These are phyloP conservation scores for Semaprochilodus insignis DNA, from an alignment of 2,797 vertebrate species.

Conservation along the genomic window DNA sequence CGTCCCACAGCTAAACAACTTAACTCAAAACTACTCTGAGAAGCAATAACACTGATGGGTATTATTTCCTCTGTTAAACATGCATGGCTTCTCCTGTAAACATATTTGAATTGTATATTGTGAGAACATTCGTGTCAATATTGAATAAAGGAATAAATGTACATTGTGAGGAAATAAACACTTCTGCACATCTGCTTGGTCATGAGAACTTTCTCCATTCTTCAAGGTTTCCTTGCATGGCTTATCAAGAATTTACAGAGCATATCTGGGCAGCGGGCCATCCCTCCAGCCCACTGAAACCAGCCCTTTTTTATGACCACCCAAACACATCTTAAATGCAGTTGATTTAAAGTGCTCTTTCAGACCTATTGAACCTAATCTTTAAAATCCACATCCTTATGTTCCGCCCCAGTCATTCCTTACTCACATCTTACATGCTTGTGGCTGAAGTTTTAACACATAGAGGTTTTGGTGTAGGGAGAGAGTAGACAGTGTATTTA, in stretches of 20 bases:
- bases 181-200: conserved; percentile 45
- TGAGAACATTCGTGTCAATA: conserved; percentile 8
- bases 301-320: conserved; percentile 62
- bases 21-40: not conserved
- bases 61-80: conserved; percentile 33
- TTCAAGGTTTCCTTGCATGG: conserved; percentile 69
- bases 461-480: not conserved
- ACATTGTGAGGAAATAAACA: conserved; percentile 24
- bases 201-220: conserved; percentile 51
- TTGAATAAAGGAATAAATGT: conserved; percentile 29
- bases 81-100: conserved; percentile 9
- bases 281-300: conserved; percentile 57
- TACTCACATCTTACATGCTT: not conserved
- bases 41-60: not conserved
- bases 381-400: conserved; percentile 52
- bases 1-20: not conserved
- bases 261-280: conserved; percentile 66
- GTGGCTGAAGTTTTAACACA: not conserved
- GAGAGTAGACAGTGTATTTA: too few relatives aligned
- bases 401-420: not conserved
- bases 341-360: conserved; percentile 60
- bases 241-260: conserved; percentile 68
- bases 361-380: conserved; percentile 76
- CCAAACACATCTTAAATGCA: conserved; percentile 35
- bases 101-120: conserved; percentile 12